phyloP scores from a whole-genome alignment of 2,113 vertebrate species.

The Cnemophilus loriae region DNA sequence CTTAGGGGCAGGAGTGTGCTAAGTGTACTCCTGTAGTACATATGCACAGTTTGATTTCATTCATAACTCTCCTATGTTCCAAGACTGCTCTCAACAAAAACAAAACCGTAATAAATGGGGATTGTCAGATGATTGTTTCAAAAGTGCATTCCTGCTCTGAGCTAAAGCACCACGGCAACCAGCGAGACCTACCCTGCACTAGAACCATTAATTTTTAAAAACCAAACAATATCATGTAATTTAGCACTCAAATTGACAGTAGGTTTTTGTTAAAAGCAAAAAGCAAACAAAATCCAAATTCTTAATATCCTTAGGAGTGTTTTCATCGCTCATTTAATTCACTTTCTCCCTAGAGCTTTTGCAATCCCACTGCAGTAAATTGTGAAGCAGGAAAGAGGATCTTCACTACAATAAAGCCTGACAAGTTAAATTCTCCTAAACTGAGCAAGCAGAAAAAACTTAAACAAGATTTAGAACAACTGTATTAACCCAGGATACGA shows the following conservation, averaged over 20 bases:
- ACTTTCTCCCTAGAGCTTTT: background rate
- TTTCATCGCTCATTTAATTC: background rate
- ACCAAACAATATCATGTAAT: background rate
- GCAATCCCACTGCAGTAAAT: background rate
- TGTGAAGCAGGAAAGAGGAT: background rate
- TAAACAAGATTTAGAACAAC: background rate
- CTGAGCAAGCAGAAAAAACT: background rate
- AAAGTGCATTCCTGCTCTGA: background rate
- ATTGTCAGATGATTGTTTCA: background rate
- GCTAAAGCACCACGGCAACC: background rate
- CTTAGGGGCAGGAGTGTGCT: background rate
- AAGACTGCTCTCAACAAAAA: background rate
- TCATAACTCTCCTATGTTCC: background rate
- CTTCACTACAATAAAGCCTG: slow-evolving; percentile 4
- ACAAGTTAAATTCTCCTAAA: slow-evolving; percentile 34
- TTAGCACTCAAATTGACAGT: background rate
- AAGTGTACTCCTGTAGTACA: background rate
- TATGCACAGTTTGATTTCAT: background rate
- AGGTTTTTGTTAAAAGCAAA: background rate
- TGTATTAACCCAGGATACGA: background rate
- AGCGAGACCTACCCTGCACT: background rate
- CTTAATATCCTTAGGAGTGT: background rate
- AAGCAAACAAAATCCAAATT: slow-evolving; percentile 3
- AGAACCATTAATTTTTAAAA: background rate
- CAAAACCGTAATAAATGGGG: background rate